Percentiles rank a stretch among this genome's conserved stretches.
Conservation (phyloP, 2,888 invertebrate species). For the Cryptocephalus primarius region DNA sequence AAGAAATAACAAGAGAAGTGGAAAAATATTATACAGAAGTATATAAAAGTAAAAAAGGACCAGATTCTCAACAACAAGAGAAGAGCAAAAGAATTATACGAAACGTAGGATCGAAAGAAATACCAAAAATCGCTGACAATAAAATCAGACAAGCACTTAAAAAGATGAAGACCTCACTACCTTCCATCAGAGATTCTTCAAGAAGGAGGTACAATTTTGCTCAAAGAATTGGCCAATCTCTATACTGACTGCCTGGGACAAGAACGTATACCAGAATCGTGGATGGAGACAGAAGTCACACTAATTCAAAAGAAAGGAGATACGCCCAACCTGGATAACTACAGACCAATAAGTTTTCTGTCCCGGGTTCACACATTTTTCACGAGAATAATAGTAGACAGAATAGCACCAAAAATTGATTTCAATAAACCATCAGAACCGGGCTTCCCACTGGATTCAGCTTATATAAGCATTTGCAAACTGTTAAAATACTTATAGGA, state of each 20-base stretch:
- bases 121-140: too few relatives aligned
- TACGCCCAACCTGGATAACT: not conserved
- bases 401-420: conserved; percentile 1
- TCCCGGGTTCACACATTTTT: not conserved
- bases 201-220: not conserved
- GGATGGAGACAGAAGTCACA: not conserved
- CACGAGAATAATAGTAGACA: conserved; percentile 1
- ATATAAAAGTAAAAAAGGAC: too few relatives aligned
- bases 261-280: conserved; percentile 1
- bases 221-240: not conserved
- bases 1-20: not conserved
- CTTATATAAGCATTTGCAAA: not conserved
- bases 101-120: too few relatives aligned
- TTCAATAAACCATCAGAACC: not conserved
- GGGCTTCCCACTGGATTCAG: not conserved
- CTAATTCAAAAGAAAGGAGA: not conserved
- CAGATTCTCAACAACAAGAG: too few relatives aligned
- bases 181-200: not conserved
- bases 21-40: too few relatives aligned
- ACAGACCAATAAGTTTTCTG: not conserved
- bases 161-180: not conserved
- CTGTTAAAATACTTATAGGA: conserved; percentile 2
- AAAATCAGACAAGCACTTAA: not conserved
- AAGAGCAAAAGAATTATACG: too few relatives aligned
- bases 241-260: not conserved